Evolutionary conservation across 2,113 vertebrate genomes (phyloP), one percentile per base, ranked within the genome.

Genomic region (Chionodraco myersi): DNA sequence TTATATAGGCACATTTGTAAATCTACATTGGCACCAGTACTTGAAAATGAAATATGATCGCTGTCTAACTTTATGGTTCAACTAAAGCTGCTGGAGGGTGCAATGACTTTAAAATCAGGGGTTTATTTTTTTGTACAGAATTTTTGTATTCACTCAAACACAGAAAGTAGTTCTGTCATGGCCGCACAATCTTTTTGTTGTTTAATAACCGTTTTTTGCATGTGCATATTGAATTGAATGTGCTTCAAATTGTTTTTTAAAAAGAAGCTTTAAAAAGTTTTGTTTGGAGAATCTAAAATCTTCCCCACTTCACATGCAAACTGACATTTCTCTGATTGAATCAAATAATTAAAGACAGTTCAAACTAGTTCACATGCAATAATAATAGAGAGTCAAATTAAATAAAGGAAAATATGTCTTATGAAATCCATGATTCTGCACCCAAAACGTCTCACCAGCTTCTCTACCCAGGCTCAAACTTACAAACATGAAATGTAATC

Each of bases 1-100:
- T 91, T 92, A 88, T 89, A 88, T 77, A 81, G 89, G 80, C 90
- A 67, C 86, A 91, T 93, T 94, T 93, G 91, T 88, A 91, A 91
- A 90, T 89, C 90, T 86, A 90, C 85, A 88, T 82, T 91, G 92
- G 87, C 91, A 90, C 85, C 16, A 58, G 75, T 57, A 36, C 75
- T 86, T 76, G 26, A 73, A 88, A 87, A 83, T 89, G 68, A 91
- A 88, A 92, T 86, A 82, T n/a, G 66, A 88, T 79, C 64, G 10
- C 45, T 59, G 75, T 78, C 79, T 85, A 69, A 76, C 72, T 89
- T 65, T 6, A 49, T 69, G 77, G 75, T 79, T 86, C 72, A 79
- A 68, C 75, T 80, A 62, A 83, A 82, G 79, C 77, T 76, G 56
- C 72, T 84, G 80, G 82, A 85, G 66, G 60, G 18, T 78, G 81